These are phyloP conservation scores for Latrodectus elegans DNA, from an alignment of 2,888 invertebrate genomes.

Conservation along the genomic window DNA sequence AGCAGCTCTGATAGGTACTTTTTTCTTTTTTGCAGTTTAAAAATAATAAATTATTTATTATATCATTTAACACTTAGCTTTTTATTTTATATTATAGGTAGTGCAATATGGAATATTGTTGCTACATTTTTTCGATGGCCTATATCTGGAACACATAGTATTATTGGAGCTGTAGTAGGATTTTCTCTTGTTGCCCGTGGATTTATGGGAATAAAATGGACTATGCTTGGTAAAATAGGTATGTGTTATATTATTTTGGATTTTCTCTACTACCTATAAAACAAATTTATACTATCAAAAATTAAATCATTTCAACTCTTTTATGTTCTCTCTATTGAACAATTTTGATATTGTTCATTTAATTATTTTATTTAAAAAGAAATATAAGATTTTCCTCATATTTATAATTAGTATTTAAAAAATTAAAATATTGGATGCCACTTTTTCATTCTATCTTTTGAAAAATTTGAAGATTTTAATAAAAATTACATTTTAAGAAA, in stretches of 20 bases:
- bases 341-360: too few relatives aligned
- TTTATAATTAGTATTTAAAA: too few relatives aligned
- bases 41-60: not conserved
- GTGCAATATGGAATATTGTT: constrained; percentile 92
- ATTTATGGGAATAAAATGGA: constrained; percentile 87
- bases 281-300: too few relatives aligned
- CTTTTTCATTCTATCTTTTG: too few relatives aligned
- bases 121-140: constrained; percentile 97
- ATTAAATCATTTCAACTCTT: too few relatives aligned
- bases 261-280: too few relatives aligned
- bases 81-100: constrained; percentile 78
- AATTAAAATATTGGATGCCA: too few relatives aligned
- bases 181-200: constrained; percentile 96
- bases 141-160: constrained; percentile 99
- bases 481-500: too few relatives aligned
- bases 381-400: too few relatives aligned
- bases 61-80: not conserved
- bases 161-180: constrained; percentile 98
- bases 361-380: too few relatives aligned
- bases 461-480: too few relatives aligned
- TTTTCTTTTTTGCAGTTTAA: not conserved
- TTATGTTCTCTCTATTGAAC: too few relatives aligned
- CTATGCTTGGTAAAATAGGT: constrained; percentile 84
- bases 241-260: not conserved
- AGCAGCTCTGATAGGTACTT: constrained; percentile 82